Conservation (phyloP, 2,113 vertebrate genomes). For the Cochlearius cochlearius region DNA sequence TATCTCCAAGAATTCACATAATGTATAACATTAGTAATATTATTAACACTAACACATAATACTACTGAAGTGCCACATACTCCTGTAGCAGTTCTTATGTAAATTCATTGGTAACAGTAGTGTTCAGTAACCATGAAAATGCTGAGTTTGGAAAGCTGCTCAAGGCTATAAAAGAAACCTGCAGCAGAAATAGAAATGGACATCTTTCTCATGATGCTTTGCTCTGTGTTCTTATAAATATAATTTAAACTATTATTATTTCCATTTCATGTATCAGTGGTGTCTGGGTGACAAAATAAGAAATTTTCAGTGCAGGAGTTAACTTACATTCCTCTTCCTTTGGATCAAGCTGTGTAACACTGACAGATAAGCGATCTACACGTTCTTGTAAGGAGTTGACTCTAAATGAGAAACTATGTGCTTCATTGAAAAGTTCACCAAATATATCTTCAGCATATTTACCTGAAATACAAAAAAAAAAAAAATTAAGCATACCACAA, state of each 20-base stretch:
- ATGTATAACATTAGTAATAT: not conserved
- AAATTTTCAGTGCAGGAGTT: not conserved
- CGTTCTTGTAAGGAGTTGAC: constrained; percentile 98
- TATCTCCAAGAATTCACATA: not conserved
- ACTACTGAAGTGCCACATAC: not conserved
- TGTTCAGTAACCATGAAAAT: not conserved
- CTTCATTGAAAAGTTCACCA: constrained; percentile 98
- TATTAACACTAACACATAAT: not conserved
- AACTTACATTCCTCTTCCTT: constrained; percentile 98
- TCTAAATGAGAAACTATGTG: constrained; percentile 96
- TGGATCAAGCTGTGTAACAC: constrained; percentile 96
- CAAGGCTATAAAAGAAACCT: not conserved
- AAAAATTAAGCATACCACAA: not conserved
- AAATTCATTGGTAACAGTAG: not conserved
- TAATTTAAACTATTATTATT: not conserved
- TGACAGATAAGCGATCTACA: constrained; percentile 95
- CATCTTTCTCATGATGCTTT: not conserved
- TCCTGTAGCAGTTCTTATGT: not conserved
- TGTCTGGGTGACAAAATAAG: not conserved
- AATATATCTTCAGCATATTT: constrained; percentile 99
- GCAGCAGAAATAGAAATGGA: not conserved
- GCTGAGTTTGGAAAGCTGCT: not conserved
- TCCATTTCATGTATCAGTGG: not conserved
- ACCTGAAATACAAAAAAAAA: constrained; percentile 74
- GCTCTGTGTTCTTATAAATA: not conserved